phyloP scores from a whole-genome alignment of 2,797 vertebrate species.

The Scyliorhinus canicula region DNA sequence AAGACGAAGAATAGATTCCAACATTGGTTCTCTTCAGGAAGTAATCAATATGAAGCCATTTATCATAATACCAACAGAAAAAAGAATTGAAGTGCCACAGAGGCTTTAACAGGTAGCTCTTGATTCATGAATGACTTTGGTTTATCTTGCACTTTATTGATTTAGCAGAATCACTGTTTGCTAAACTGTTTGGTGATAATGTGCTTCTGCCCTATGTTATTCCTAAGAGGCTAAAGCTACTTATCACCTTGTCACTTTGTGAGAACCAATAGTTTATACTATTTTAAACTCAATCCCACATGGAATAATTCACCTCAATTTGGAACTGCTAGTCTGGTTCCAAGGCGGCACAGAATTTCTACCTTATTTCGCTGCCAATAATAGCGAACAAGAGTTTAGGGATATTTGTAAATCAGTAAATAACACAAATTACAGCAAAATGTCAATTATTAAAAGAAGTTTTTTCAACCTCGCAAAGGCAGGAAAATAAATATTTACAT shows the following conservation, averaged over 20 bases:
- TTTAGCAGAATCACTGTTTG: background rate
- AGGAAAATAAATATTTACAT: background rate
- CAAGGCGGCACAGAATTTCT: background rate
- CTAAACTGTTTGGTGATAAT: background rate
- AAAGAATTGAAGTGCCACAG: background rate
- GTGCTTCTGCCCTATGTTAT: slow-evolving; percentile 6
- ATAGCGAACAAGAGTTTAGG: background rate
- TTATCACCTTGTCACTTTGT: background rate
- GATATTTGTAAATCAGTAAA: background rate
- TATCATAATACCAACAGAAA: background rate
- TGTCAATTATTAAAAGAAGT: background rate
- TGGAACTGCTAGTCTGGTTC: background rate
- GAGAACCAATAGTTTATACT: background rate
- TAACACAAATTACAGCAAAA: background rate
- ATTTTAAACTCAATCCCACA: background rate
- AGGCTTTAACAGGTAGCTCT: background rate
- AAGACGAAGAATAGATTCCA: background rate
- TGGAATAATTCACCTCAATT: background rate
- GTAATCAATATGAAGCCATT: slow-evolving; percentile 21
- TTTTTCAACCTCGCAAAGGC: background rate
- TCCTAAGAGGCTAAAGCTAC: background rate
- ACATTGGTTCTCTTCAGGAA: background rate
- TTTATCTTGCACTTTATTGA: slow-evolving; percentile 8
- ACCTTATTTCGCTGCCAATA: background rate
- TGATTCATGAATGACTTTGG: background rate